Percentiles rank a stretch among this genome's conserved stretches.
These are phyloP conservation scores for Remorina albescens DNA, from an alignment of 2,797 vertebrate genomes.

Conservation along the genomic window DNA sequence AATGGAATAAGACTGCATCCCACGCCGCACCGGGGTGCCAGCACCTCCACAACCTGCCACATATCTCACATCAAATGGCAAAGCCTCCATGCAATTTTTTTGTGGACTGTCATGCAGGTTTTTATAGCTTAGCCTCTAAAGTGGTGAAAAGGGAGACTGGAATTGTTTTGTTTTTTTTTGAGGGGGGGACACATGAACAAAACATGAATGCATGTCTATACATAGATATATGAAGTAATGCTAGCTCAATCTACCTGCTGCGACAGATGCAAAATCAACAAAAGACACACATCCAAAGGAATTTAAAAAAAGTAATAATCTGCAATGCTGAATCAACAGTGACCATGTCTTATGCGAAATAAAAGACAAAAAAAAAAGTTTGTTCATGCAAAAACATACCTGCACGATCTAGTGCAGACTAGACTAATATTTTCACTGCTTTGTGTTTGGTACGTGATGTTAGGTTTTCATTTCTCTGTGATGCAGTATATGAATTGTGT, in stretches of 20 bases:
- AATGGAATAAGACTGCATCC: slow-evolving; percentile 86
- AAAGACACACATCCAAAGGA: slow-evolving; percentile 95
- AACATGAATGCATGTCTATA: slow-evolving; percentile 96
- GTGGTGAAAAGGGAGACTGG: slow-evolving; percentile 91
- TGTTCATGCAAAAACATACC: slow-evolving; percentile 79
- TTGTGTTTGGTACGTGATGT: slow-evolving; percentile 75
- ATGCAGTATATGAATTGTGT: slow-evolving; percentile 71
- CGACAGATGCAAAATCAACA: slow-evolving; percentile 94
- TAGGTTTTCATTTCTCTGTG: slow-evolving; percentile 67
- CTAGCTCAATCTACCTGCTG: slow-evolving; percentile 95
- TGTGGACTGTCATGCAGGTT: slow-evolving; percentile 94
- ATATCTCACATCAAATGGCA: slow-evolving; percentile 89
- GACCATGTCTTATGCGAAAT: slow-evolving; percentile 87
- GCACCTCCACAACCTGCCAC: slow-evolving; percentile 88
- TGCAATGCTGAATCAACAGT: slow-evolving; percentile 89
- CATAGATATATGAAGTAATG: slow-evolving; percentile 87
- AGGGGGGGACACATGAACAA: slow-evolving; percentile 85
- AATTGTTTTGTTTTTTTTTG: slow-evolving; percentile 79
- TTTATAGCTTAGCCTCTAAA: slow-evolving; percentile 93
- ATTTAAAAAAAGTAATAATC: slow-evolving; percentile 78
- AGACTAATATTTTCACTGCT: slow-evolving; percentile 81
- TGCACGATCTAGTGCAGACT: slow-evolving; percentile 67
- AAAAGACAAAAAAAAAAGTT: slow-evolving; percentile 58
- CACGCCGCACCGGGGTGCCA: slow-evolving; percentile 71
- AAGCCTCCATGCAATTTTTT: slow-evolving; percentile 82